These are phyloP conservation scores for Hypercompe scribonia DNA, from an alignment of 2,888 invertebrate species.

Conservation along the genomic window DNA sequence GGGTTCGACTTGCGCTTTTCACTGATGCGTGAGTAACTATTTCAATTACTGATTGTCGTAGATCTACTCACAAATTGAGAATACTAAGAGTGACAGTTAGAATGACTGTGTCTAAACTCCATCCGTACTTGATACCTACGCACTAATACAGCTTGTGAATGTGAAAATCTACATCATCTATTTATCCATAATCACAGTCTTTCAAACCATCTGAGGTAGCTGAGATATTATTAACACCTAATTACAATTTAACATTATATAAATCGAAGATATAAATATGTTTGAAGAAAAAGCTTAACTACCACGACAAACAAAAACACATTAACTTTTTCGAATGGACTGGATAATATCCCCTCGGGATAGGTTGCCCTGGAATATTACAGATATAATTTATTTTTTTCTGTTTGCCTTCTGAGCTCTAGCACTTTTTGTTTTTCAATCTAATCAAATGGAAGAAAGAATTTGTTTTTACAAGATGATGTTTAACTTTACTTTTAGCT, in stretches of 20 bases:
- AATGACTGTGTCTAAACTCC: no score
- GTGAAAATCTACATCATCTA: no score
- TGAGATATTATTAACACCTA: no score
- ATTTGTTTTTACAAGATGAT: not conserved
- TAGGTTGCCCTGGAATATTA: not conserved
- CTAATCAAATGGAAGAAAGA: not conserved
- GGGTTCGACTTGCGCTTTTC: no score
- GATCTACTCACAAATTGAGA: no score
- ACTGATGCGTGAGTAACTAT: no score
- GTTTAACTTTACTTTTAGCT: not conserved
- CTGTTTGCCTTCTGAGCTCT: not conserved
- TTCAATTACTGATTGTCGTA: no score
- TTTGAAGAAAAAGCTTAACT: not conserved
- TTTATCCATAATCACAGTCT: no score
- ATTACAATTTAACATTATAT: not conserved
- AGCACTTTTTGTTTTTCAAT: not conserved
- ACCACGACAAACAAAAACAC: not conserved
- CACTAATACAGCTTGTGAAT: no score
- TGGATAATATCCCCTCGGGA: not conserved
- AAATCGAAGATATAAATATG: not conserved
- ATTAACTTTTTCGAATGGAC: not conserved
- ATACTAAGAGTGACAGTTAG: no score
- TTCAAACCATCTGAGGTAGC: no score
- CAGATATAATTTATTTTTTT: constrained; percentile 5
- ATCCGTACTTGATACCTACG: no score